These are phyloP conservation scores for Philereme vetulata DNA, from an alignment of 2,888 invertebrate species.

Conservation along the genomic window DNA sequence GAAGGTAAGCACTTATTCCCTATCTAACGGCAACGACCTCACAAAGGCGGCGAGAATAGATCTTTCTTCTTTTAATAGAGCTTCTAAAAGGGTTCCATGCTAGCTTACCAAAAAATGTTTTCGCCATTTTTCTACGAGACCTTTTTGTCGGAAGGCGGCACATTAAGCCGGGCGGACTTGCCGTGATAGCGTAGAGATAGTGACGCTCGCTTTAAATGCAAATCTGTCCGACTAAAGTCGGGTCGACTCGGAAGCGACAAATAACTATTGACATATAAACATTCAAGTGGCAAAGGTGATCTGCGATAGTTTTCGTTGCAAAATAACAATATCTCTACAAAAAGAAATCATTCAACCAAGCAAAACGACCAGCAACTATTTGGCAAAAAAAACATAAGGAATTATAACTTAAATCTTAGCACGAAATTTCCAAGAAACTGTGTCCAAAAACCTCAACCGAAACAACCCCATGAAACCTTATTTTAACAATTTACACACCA, in stretches of 20 bases:
- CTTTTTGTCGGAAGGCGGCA: slow-evolving; percentile 50
- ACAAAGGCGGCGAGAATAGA: slow-evolving; percentile 54
- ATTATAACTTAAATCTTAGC: slow-evolving; percentile 16
- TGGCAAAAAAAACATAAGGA: slow-evolving; percentile 8
- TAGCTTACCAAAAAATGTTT: slow-evolving; percentile 52
- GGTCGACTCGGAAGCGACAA: slow-evolving; percentile 40
- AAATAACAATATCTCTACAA: not conserved
- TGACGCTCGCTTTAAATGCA: slow-evolving; percentile 61
- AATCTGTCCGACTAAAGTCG: slow-evolving; percentile 56
- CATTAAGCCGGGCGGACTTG: slow-evolving; percentile 45
- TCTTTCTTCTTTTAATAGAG: slow-evolving; percentile 61
- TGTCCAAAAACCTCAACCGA: slow-evolving; percentile 22
- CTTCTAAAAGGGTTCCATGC: slow-evolving; percentile 57
- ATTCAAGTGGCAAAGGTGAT: slow-evolving; percentile 26
- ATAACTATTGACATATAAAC: slow-evolving; percentile 32
- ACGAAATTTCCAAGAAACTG: slow-evolving; percentile 18
- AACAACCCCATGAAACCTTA: slow-evolving; percentile 25
- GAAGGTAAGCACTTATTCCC: slow-evolving; percentile 45
- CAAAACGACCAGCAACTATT: slow-evolving; percentile 4
- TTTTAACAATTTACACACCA: slow-evolving; percentile 26
- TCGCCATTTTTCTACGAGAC: slow-evolving; percentile 52
- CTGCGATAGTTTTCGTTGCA: not conserved
- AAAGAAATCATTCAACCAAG: not conserved
- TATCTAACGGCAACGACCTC: slow-evolving; percentile 45
- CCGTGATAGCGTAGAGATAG: slow-evolving; percentile 57